Evolutionary conservation across 2,113 vertebrate species (phyloP).

Genomic region (Campylomormyrus numenius): DNA sequence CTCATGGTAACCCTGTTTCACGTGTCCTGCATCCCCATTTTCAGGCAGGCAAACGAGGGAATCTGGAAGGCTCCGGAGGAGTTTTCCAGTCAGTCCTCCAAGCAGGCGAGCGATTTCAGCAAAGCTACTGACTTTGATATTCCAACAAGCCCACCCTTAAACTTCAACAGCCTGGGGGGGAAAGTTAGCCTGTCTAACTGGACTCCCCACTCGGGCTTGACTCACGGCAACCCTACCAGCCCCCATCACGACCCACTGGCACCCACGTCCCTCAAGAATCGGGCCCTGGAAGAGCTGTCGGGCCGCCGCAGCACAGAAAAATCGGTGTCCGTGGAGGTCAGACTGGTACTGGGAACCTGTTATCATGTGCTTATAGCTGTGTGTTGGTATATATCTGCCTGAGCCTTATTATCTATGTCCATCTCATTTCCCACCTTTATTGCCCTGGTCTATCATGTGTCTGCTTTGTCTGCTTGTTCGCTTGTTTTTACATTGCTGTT

Average conservation of each 20-base stretch:
- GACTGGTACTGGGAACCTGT: conserved; percentile 44
- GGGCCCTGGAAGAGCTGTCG: conserved; percentile 70
- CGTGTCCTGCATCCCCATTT: not conserved
- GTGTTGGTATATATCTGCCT: not conserved
- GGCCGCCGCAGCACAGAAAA: conserved; percentile 75
- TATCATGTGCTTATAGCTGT: conserved; percentile 3
- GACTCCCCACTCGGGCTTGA: conserved; percentile 55
- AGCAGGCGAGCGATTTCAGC: conserved; percentile 75
- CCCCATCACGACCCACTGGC: conserved; percentile 61
- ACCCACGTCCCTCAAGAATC: conserved; percentile 70
- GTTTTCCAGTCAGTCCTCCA: conserved; percentile 73
- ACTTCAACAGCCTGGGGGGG: conserved; percentile 70
- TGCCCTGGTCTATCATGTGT: not conserved
- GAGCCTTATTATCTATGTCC: not conserved
- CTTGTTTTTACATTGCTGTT: not conserved
- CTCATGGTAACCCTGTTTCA: not conserved
- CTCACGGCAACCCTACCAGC: conserved; percentile 51
- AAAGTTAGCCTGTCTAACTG: conserved; percentile 56
- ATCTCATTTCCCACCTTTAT: not conserved
- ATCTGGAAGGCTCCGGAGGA: conserved; percentile 74
- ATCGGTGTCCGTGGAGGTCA: conserved; percentile 81
- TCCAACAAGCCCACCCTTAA: conserved; percentile 75
- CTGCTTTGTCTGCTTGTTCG: not conserved
- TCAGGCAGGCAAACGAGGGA: conserved; percentile 83
- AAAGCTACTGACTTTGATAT: conserved; percentile 79